Percentiles rank a stretch among this genome's conserved stretches.
Conservation (phyloP, 2,888 invertebrate species). For the Nipponacmea schrenckii region DNA sequence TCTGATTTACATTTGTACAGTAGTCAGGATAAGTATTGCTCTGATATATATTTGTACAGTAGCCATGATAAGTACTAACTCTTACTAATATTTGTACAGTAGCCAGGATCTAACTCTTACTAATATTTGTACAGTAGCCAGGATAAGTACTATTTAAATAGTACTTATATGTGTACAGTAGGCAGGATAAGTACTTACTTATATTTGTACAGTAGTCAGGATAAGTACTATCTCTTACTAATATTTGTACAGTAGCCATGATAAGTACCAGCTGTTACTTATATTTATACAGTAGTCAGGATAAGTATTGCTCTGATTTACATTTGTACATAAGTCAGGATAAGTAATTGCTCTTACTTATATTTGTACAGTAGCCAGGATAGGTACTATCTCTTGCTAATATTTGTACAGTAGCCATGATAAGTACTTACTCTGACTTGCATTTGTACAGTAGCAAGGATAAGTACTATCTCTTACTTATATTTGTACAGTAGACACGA, state of each 20-base stretch:
- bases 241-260: not conserved
- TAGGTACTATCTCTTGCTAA: not conserved
- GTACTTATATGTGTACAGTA: too few species aligned
- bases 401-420: too few species aligned
- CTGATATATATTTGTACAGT: not conserved
- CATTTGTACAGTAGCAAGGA: too few species aligned
- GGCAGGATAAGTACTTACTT: not conserved
- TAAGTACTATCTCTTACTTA: slow-evolving; percentile 34
- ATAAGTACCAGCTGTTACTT: not conserved
- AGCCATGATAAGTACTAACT: not conserved
- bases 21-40: slow-evolving; percentile 75
- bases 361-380: slow-evolving; percentile 6
- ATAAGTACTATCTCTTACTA: not conserved
- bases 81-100: too few species aligned
- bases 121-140: too few species aligned
- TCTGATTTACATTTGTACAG: slow-evolving; percentile 77
- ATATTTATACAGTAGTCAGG: not conserved
- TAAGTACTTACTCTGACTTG: too few species aligned
- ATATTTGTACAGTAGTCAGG: not conserved
- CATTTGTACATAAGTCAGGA: slow-evolving; percentile 1
- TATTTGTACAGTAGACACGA: slow-evolving; percentile 70
- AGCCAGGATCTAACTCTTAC: too few species aligned
- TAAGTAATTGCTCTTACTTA: not conserved
- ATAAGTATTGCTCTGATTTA: too few species aligned
- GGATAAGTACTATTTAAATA: too few species aligned